Base-by-base conservation (phyloP, 1,140 invertebrate species). In the Anoplophora glabripennis region DNA sequence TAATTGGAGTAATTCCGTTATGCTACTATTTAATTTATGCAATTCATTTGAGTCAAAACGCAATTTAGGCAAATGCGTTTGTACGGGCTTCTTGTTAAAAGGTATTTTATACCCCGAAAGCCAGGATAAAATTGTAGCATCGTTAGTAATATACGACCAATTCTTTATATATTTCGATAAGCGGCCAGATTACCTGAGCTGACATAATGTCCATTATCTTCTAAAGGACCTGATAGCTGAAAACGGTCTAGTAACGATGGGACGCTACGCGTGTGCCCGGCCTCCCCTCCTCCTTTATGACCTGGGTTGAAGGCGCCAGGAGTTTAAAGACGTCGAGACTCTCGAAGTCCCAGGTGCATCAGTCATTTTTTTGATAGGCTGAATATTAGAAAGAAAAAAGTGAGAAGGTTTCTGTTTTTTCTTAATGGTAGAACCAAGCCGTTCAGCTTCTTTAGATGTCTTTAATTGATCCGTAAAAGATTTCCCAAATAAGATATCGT, bases 101-200 rank as follows among this genome's bases (percentile, higher is more conserved):
- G 44, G 53, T 17, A 61, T 44, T 48, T 58, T 48, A n/a, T 48
- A 14, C 33, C 53, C 59, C 35, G 15, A 8, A 10, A 49, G 4
- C 48, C 45, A 44, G n/a, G 35, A n/a, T 10, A 59, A 10, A 35
- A 59, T 12, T 3, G 8, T 17, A 21, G 40, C 8, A 15, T 42
- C 12, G 8, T 28, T 28, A 3, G 21, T 28, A 28, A 28, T 28
- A 28, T 28, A 28, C 2, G 21, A 2, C 21, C 21, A 28, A 2
- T 3, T 28, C n/a, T n/a, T n/a, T n/a, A n/a, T n/a, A n/a, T n/a
- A n/a, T n/a, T n/a, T 28, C 3, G 21, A 28, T 28, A 28, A 5
- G 21, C 21, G 21, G 5, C 21, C 21, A 28, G 21, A 28, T 28
- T 3, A 28, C 3, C 21, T 28, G 4, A n/a, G 34, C n/a, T 11